A percentile compares a stretch with the other conserved stretches of the same genome.
Conservation (phyloP, 2,797 vertebrate genomes). For the Channa striata region DNA sequence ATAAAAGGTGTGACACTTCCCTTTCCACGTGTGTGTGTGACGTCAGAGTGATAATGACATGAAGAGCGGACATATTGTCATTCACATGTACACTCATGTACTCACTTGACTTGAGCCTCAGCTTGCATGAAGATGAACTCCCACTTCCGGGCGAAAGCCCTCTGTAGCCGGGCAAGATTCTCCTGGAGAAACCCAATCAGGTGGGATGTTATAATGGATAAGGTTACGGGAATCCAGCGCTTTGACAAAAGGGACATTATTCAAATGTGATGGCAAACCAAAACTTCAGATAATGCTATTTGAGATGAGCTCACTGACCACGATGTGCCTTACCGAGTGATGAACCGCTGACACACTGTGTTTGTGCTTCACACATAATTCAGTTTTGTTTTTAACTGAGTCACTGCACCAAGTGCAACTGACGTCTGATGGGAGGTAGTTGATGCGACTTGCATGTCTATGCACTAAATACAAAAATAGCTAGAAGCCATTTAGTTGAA, state of each 20-base stretch:
- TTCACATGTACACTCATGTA: constrained; percentile 52
- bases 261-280: neutral
- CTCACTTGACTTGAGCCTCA: constrained; percentile 98
- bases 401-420: too few relatives aligned
- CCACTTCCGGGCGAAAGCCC: constrained; percentile 97
- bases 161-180: constrained; percentile 94
- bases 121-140: constrained; percentile 99
- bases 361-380: too few relatives aligned
- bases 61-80: constrained; percentile 2
- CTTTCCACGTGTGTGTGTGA: constrained; percentile 8
- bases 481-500: too few relatives aligned
- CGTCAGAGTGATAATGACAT: neutral
- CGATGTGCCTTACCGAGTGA: too few relatives aligned
- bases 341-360: too few relatives aligned
- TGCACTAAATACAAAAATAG: too few relatives aligned
- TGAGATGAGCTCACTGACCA: too few relatives aligned
- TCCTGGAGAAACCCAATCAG: constrained; percentile 85
- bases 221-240: constrained; percentile 39
- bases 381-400: too few relatives aligned
- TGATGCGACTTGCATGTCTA: too few relatives aligned
- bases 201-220: neutral
- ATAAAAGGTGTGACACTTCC: too few relatives aligned
- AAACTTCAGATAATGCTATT: constrained; percentile 15
- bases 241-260: constrained; percentile 35
- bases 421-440: too few relatives aligned